These are phyloP conservation scores for Diarsia brunnea DNA, from an alignment of 2,888 invertebrate genomes.

Conservation along the genomic window DNA sequence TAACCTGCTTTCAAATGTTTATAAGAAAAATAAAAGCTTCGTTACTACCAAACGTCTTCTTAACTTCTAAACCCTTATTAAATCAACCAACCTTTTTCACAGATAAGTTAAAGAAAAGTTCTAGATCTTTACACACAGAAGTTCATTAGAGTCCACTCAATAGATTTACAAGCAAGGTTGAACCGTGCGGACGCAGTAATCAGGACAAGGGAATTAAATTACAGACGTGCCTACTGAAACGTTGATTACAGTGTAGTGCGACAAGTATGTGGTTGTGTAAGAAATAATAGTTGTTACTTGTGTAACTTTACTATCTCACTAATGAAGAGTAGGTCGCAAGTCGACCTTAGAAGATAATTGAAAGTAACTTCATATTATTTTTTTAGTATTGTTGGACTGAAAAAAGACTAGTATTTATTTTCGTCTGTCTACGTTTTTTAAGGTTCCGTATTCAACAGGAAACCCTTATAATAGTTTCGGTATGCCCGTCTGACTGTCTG, in stretches of 20 bases:
- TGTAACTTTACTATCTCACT: slow-evolving; percentile 23
- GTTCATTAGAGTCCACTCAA: slow-evolving; percentile 19
- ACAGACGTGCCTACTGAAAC: slow-evolving; percentile 30
- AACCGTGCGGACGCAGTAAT: slow-evolving; percentile 37
- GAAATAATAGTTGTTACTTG: slow-evolving; percentile 19
- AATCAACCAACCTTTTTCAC: not conserved
- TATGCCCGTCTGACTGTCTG: too few species aligned
- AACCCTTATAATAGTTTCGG: too few species aligned
- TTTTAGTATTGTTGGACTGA: not conserved
- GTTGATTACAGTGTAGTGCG: slow-evolving; percentile 35
- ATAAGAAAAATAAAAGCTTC: not conserved
- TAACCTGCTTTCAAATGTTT: not conserved
- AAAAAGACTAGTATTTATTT: not conserved
- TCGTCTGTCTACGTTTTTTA: not conserved
- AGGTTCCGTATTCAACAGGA: too few species aligned
- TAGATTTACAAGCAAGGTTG: slow-evolving; percentile 27
- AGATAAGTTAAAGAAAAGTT: not conserved
- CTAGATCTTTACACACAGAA: slow-evolving; percentile 9
- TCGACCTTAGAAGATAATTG: slow-evolving; percentile 35
- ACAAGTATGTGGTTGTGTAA: slow-evolving; percentile 33
- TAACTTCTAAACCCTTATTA: not conserved
- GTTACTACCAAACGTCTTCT: not conserved
- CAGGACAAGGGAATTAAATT: slow-evolving; percentile 41
- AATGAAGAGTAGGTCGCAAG: slow-evolving; percentile 24
- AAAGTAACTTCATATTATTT: not conserved